Evolutionary conservation across 2,888 invertebrate genomes (phyloP).

Genomic region (Prostheceraeus crozeri): DNA sequence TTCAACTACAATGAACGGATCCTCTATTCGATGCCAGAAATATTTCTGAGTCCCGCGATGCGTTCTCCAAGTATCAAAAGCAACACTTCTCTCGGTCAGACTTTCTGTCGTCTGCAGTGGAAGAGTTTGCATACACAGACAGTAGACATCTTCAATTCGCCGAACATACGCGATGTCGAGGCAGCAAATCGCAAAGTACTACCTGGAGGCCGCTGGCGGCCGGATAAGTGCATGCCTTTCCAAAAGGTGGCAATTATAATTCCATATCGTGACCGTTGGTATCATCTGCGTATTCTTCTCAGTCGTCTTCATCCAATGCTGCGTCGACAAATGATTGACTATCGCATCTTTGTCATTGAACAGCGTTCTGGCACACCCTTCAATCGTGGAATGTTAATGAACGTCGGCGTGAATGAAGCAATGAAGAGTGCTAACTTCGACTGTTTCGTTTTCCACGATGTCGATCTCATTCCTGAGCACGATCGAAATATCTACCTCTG

Average conservation of each 20-base stretch:
- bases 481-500: conserved; percentile 57
- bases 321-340: conserved; percentile 45
- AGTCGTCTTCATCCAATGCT: conserved; percentile 49
- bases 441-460: conserved; percentile 55
- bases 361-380: conserved; percentile 47
- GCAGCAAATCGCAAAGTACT: conserved; percentile 44
- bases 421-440: conserved; percentile 46
- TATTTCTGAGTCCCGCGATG: conserved; percentile 41
- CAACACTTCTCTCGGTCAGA: no score
- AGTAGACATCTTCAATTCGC: no score
- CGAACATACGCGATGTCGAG: no score
- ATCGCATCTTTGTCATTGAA: conserved; percentile 49
- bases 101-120: no score
- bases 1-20: conserved; percentile 45
- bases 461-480: conserved; percentile 58
- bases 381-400: conserved; percentile 52
- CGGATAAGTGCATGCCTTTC: conserved; percentile 45
- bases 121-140: no score
- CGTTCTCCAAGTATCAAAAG: no score
- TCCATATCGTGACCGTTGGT: conserved; percentile 46
- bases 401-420: conserved; percentile 49
- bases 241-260: conserved; percentile 51
- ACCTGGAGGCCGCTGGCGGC: conserved; percentile 46
- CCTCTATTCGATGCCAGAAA: conserved; percentile 44
- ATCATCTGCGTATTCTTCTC: conserved; percentile 46